These are phyloP conservation scores for Caenorhabditis becei DNA, from an alignment of 2,888 invertebrate genomes.

Conservation along the genomic window DNA sequence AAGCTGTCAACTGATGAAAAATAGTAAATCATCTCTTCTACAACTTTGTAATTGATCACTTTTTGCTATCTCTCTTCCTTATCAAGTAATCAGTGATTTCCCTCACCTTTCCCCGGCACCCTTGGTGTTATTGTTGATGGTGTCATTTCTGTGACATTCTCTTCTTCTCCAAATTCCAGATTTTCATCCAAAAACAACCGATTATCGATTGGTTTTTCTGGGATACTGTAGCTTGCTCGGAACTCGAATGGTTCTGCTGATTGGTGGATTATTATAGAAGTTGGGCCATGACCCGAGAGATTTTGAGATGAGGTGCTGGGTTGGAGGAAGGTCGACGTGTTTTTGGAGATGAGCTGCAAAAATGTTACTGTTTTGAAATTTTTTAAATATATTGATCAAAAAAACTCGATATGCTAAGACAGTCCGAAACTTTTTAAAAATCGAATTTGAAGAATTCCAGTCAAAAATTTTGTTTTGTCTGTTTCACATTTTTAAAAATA, in stretches of 20 bases:
- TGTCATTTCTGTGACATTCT: background rate
- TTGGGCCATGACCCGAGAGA: constrained; percentile 18
- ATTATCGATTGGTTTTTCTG: too few relatives aligned
- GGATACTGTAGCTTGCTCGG: constrained; percentile 19
- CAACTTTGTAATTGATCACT: background rate
- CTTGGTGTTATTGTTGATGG: too few relatives aligned
- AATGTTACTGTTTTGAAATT: too few relatives aligned
- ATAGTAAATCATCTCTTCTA: too few relatives aligned
- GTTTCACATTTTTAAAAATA: too few relatives aligned
- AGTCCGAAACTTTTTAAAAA: too few relatives aligned
- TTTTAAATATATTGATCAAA: too few relatives aligned
- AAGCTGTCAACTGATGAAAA: too few relatives aligned
- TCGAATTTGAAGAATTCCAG: too few relatives aligned
- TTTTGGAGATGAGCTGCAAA: constrained; percentile 20
- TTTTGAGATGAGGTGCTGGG: background rate
- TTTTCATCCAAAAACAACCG: constrained; percentile 9
- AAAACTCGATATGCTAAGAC: too few relatives aligned
- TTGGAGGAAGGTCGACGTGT: constrained; percentile 11
- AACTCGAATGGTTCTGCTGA: constrained; percentile 52
- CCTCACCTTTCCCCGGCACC: too few relatives aligned
- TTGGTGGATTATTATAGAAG: constrained; percentile 38
- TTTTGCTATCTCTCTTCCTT: background rate
- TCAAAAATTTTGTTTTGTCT: too few relatives aligned
- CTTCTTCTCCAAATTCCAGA: background rate
- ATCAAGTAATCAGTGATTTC: background rate